phyloP scores from a whole-genome alignment of 2,797 vertebrate genomes.

The Galago senegalensis region DNA sequence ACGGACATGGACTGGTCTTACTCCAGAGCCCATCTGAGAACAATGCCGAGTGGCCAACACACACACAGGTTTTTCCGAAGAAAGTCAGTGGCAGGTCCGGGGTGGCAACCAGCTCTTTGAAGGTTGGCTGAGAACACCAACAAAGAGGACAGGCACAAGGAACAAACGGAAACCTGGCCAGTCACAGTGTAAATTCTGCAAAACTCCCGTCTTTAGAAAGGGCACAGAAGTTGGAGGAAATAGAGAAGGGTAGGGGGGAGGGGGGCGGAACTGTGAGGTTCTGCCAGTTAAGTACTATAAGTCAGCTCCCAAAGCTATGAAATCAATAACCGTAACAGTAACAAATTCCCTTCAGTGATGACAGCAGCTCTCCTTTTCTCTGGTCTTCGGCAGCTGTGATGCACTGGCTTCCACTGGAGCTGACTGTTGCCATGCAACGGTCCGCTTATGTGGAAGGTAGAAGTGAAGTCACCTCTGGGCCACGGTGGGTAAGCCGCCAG shows the following conservation, averaged over 20 bases:
- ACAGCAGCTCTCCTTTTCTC: not conserved
- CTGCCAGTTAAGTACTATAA: not conserved
- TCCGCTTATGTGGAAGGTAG: not conserved
- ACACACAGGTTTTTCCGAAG: not conserved
- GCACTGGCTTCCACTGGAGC: not conserved
- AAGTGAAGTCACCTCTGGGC: not conserved
- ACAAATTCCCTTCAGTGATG: not conserved
- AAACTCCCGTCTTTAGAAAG: slow-evolving; percentile 15
- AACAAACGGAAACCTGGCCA: not conserved
- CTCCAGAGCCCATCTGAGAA: not conserved
- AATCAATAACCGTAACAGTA: not conserved
- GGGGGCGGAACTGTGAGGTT: not conserved
- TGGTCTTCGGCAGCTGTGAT: not conserved
- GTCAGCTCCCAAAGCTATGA: not conserved
- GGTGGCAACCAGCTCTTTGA: not conserved
- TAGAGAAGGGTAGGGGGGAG: not conserved
- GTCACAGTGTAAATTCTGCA: not conserved
- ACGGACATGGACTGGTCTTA: not conserved
- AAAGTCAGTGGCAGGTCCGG: not conserved
- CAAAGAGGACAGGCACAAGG: not conserved
- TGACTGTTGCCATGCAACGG: not conserved
- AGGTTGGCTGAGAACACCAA: not conserved
- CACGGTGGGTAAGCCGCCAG: too few species aligned
- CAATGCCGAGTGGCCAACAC: fast-evolving
- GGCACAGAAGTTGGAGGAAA: not conserved